Conservation (phyloP, 1,140 invertebrate genomes). For the Brachionus paranguensis region DNA sequence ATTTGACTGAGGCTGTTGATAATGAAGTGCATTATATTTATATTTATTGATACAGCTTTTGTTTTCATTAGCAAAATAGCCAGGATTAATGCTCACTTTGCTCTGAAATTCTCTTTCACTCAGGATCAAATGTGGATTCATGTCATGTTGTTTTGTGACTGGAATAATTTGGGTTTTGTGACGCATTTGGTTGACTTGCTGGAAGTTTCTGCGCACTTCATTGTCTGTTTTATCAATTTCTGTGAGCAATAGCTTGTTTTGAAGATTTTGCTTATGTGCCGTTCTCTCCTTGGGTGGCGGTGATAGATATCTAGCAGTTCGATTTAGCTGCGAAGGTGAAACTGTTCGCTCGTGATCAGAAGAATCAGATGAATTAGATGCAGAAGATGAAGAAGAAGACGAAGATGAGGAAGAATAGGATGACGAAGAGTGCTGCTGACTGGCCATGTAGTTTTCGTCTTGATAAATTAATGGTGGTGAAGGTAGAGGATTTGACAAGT, state of each 20-base stretch:
- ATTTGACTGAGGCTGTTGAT: neutral
- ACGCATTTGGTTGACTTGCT: neutral
- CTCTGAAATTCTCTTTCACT: neutral
- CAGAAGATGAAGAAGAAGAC: neutral
- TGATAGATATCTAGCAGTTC: neutral
- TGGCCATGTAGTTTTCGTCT: neutral
- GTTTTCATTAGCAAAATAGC: neutral
- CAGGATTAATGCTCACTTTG: neutral
- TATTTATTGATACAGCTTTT: neutral
- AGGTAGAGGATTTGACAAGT: neutral
- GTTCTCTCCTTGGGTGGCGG: neutral
- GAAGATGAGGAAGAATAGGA: conserved; percentile 18
- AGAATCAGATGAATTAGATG: conserved; percentile 30
- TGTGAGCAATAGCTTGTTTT: neutral
- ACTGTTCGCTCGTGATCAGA: conserved; percentile 14
- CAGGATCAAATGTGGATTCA: neutral
- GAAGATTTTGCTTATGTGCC: neutral
- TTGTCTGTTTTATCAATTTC: neutral
- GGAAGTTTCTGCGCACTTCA: neutral
- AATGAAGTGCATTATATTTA: neutral
- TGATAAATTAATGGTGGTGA: conserved; percentile 31
- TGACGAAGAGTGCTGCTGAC: neutral
- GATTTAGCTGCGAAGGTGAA: conserved; percentile 26
- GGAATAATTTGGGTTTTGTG: conserved; percentile 7
- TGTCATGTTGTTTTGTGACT: neutral